These are phyloP conservation scores for Leuctra nigra DNA, from an alignment of 2,888 invertebrate genomes.

Conservation along the genomic window DNA sequence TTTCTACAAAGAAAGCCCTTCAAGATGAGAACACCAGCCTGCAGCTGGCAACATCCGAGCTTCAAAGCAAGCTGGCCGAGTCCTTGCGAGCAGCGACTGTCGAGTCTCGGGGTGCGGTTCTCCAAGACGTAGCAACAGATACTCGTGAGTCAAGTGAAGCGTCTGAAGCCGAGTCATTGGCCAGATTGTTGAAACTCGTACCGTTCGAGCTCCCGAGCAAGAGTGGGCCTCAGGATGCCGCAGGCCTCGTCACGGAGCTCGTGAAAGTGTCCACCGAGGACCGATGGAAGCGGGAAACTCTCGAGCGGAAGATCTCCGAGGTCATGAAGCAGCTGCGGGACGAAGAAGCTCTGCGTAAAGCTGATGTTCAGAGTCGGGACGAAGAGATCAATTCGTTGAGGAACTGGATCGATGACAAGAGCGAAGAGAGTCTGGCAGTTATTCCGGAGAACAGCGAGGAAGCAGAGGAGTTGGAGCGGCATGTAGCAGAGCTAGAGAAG, in stretches of 20 bases:
- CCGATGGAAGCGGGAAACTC: constrained; percentile 43
- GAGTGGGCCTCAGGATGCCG: background rate
- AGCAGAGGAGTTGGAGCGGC: constrained; percentile 34
- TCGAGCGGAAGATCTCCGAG: constrained; percentile 36
- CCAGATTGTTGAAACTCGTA: constrained; percentile 21
- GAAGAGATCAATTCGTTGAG: constrained; percentile 19
- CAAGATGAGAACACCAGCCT: constrained; percentile 19
- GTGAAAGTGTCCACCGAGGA: constrained; percentile 23
- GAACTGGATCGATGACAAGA: constrained; percentile 19
- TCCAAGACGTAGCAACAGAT: constrained; percentile 1
- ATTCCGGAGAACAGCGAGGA: constrained; percentile 40
- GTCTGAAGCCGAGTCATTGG: constrained; percentile 16
- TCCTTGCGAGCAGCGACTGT: background rate
- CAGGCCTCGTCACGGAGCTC: constrained; percentile 17
- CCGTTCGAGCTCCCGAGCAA: constrained; percentile 25
- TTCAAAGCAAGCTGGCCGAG: background rate
- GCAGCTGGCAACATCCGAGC: constrained; percentile 11
- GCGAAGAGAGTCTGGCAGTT: constrained; percentile 37
- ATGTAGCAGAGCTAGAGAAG: constrained; percentile 35
- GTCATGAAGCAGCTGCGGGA: constrained; percentile 25
- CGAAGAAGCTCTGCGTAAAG: background rate
- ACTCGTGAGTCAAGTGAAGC: background rate
- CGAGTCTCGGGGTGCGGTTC: background rate
- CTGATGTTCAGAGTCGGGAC: constrained; percentile 7
- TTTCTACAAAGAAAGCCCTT: constrained; percentile 19